These are phyloP conservation scores for Malacoraja senta DNA, from an alignment of 2,797 vertebrate species.

Conservation along the genomic window DNA sequence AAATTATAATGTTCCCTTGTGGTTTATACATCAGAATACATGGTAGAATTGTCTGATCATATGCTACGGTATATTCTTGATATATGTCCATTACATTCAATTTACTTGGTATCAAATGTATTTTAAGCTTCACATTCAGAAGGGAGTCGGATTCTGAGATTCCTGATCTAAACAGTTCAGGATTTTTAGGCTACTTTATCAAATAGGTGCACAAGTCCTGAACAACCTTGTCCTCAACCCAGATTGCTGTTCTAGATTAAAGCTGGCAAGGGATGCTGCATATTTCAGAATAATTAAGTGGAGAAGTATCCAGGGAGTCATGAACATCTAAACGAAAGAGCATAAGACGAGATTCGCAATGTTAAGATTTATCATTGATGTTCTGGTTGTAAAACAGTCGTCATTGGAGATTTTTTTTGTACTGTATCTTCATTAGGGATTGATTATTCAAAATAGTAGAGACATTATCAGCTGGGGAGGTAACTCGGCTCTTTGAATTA, in stretches of 20 bases:
- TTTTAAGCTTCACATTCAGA: not conserved
- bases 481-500: not conserved
- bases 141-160: not conserved
- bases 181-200: not conserved
- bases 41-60: not conserved
- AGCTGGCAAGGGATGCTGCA: not conserved
- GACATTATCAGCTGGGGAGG: not conserved
- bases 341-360: not conserved
- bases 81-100: not conserved
- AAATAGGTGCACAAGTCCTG: not conserved
- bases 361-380: conserved; percentile 4
- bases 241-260: not conserved
- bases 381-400: not conserved
- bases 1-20: not conserved
- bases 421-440: not conserved
- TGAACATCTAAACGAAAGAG: not conserved
- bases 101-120: not conserved
- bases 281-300: not conserved
- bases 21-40: not conserved
- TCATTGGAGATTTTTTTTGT: not conserved
- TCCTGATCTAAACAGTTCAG: not conserved
- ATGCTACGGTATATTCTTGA: not conserved
- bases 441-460: conserved; percentile 1
- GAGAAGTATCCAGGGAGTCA: not conserved
- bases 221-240: not conserved